Evolutionary conservation across 1,140 invertebrate genomes (phyloP).

Genomic region (Chionoecetes opilio): DNA sequence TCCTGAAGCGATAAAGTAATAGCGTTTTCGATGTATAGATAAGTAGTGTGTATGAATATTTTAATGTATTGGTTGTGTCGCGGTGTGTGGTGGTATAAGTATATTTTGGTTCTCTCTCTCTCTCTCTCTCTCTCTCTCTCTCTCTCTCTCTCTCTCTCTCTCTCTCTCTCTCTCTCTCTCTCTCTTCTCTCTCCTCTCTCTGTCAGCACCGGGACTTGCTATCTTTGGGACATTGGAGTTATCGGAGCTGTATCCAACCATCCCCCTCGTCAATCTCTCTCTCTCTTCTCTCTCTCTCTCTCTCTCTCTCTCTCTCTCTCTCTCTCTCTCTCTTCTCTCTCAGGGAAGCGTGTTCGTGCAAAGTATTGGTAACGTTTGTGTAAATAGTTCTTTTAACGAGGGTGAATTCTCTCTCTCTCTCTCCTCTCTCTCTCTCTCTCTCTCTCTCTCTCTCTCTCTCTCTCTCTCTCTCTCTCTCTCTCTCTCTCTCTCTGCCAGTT

Average conservation of each 20-base stretch:
- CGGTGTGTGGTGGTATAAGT: not conserved
- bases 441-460: conserved; percentile 8
- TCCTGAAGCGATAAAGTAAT: not conserved
- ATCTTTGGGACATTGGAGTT: not conserved
- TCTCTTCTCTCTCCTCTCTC: conserved; percentile 43
- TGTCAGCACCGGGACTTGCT: not conserved
- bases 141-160: conserved; percentile 64
- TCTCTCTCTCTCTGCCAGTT: conserved; percentile 45
- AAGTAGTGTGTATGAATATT: no score
- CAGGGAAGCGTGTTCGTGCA: not conserved
- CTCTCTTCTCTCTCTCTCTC: not conserved
- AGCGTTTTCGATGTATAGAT: no score
- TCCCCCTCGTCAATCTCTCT: not conserved
- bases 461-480: conserved; percentile 55
- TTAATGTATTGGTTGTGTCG: not conserved
- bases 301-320: conserved; percentile 55
- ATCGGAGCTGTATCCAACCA: not conserved
- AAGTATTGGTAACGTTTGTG: no score
- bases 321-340: conserved; percentile 52
- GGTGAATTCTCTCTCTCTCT: no score
- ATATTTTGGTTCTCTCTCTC: not conserved
- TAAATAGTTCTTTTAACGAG: no score
- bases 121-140: conserved; percentile 49
- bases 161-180: conserved; percentile 45
- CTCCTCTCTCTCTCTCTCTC: no score